Evolutionary conservation across 92 coral and sea anemone species (phyloP).

Genomic region (Muricea muricata): DNA sequence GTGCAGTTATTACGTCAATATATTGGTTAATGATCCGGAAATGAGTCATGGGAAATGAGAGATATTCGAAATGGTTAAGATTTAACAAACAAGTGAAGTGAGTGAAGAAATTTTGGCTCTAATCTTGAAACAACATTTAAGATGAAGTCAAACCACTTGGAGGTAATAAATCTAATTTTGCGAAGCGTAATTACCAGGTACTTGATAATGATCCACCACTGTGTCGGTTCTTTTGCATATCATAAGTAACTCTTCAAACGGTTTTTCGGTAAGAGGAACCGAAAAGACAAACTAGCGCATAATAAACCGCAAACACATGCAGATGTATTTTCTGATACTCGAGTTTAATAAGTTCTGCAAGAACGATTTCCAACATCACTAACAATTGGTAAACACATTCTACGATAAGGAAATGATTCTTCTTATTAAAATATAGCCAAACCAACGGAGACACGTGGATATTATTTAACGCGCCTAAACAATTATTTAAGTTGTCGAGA

Average conservation of each 20-base stretch:
- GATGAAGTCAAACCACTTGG: conserved; percentile 27
- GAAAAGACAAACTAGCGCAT: conserved; percentile 31
- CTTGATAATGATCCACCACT: conserved; percentile 41
- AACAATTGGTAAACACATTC: background rate
- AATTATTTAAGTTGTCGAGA: too few relatives aligned
- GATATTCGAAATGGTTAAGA: background rate
- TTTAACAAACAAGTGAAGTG: conserved; percentile 7
- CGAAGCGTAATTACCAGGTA: conserved; percentile 28
- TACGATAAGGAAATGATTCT: background rate
- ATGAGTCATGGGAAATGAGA: conserved; percentile 35
- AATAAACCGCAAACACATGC: conserved; percentile 40
- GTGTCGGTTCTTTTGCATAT: conserved; percentile 39
- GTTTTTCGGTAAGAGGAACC: conserved; percentile 31
- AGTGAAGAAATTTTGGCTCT: conserved; percentile 29
- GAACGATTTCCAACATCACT: background rate
- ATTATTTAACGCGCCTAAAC: background rate
- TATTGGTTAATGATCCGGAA: conserved; percentile 36
- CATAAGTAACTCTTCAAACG: conserved; percentile 21
- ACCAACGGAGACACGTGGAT: background rate
- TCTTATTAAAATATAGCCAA: background rate
- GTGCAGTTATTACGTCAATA: background rate
- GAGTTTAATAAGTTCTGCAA: conserved; percentile 7
- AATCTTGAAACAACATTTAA: background rate
- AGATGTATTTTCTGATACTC: background rate
- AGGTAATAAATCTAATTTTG: conserved; percentile 43